Base-by-base conservation (phyloP, 2,797 vertebrate species). In the Coranthus polyacanthus region DNA sequence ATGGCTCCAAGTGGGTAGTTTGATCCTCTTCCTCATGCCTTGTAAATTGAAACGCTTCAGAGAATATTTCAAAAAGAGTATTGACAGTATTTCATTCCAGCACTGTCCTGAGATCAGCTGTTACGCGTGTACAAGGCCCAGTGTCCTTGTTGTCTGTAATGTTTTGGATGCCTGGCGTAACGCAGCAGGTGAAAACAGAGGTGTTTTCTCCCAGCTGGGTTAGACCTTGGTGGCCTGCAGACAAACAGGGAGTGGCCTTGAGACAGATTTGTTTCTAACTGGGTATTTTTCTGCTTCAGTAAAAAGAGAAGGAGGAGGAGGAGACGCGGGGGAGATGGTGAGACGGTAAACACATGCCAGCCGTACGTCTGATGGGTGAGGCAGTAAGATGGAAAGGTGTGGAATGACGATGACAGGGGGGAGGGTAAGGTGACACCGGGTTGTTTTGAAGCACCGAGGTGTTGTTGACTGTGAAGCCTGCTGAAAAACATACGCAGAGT, bases 321-420 rank as follows among this genome's bases (percentile, higher is more conserved):
- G 12, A 10, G 15, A 37, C 26, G 57, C 6, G 4, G 5, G 26
- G 16, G 46, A 26, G n/a, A 37, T 46, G 51, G 29, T 38, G 37
- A 57, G 18, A 38, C 10, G 62, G 72, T 88, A 81, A 85, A 84
- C 78, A 87, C 71, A 62, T 72, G 54, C 26, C 71, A 75, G 12
- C n/a, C 0, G 0, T 54, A 36, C 46, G 22, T 59, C 8, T 66
- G 11, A 16, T 17, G 64, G 50, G 59, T 56, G 55, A 73, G 12
- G 52, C 21, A 13, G 1, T 1, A 45, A 22, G 43, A 32, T 29
- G 20, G 39, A 51, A 58, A 63, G 39, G 42, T 26, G 62, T 45
- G 24, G 46, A 60, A 34, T 37, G 62, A 45, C n/a, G 18, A 65
- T 80, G 55, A 64, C 5, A 9, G 54, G 12, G 7, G 15, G 17